Conservation (phyloP, 2,888 invertebrate genomes). For the Harpagoxenus sublaevis region DNA sequence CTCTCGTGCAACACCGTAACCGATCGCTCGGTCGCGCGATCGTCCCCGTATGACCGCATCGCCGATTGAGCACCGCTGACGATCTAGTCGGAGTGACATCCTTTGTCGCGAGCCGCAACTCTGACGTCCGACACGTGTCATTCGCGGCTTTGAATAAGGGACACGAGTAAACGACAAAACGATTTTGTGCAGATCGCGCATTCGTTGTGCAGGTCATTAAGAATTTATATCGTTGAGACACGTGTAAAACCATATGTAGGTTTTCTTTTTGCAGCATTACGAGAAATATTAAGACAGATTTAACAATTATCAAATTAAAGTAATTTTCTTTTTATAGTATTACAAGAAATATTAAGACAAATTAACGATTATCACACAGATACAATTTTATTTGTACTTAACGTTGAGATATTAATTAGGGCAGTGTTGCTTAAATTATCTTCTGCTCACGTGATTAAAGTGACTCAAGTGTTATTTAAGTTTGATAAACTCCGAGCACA, state of each 20-base stretch:
- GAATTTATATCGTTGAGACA: slow-evolving; percentile 5
- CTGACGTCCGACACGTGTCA: slow-evolving; percentile 63
- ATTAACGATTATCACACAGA: not conserved
- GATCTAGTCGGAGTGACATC: slow-evolving; percentile 61
- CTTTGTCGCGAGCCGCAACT: slow-evolving; percentile 46
- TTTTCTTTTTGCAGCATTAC: not conserved
- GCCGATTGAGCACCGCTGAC: slow-evolving; percentile 64
- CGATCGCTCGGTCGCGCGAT: slow-evolving; percentile 13
- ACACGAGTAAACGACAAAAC: slow-evolving; percentile 54
- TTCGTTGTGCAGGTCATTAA: not conserved
- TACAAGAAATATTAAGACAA: not conserved
- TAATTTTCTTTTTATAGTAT: not conserved
- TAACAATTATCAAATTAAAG: not conserved
- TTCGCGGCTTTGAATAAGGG: slow-evolving; percentile 59
- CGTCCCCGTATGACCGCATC: not conserved
- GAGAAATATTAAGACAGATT: not conserved
- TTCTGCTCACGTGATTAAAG: not conserved
- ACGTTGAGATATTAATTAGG: not conserved
- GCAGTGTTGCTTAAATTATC: not conserved
- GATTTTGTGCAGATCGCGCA: slow-evolving; percentile 27
- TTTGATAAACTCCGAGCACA: not conserved
- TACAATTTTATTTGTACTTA: not conserved
- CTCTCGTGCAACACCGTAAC: slow-evolving; percentile 49
- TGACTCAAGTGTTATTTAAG: slow-evolving; percentile 20
- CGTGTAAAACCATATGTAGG: not conserved